Evolutionary conservation across 1,140 invertebrate genomes (phyloP).

Genomic region (Drosophila lowei): DNA sequence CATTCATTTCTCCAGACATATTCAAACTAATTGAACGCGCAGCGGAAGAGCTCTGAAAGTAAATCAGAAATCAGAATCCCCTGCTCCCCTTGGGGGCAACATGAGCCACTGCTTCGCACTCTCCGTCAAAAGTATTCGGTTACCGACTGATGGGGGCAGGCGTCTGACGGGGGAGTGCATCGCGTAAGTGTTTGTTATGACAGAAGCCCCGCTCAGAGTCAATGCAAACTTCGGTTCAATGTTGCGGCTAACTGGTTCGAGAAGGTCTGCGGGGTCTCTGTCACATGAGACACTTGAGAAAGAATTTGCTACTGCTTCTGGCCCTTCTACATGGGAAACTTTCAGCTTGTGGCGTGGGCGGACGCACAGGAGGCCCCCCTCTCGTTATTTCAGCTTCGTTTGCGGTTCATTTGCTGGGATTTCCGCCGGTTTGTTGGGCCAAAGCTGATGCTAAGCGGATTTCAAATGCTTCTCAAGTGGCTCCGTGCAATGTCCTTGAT

Average conservation of each 20-base stretch:
- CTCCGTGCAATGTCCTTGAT: conserved; percentile 11
- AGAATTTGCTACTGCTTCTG: conserved; percentile 35
- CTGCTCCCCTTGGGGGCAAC: conserved; percentile 2
- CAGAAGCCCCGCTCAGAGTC: conserved; percentile 69
- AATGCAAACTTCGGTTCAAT: conserved; percentile 44
- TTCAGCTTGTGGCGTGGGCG: conserved; percentile 42
- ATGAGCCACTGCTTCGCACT: conserved; percentile 31
- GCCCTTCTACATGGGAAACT: conserved; percentile 43
- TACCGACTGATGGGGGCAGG: conserved; percentile 25
- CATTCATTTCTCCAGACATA: conserved; percentile 3
- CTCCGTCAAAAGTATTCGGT: conserved; percentile 45
- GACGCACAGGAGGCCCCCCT: neutral
- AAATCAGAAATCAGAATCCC: conserved; percentile 21
- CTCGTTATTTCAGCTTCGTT: conserved; percentile 50
- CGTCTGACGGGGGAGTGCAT: too few species aligned
- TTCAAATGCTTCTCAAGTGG: conserved; percentile 53
- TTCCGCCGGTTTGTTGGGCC: conserved; percentile 29
- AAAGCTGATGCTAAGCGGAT: conserved; percentile 55
- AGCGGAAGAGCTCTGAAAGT: conserved; percentile 13
- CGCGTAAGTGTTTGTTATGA: conserved; percentile 53
- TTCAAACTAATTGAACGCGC: conserved; percentile 54
- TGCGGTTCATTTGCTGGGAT: conserved; percentile 65
- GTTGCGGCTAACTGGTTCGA: conserved; percentile 41
- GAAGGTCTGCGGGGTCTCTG: conserved; percentile 28
- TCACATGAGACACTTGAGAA: conserved; percentile 76